These are phyloP conservation scores for Drosophila bunnanda DNA, from an alignment of 2,888 invertebrate species.

Conservation along the genomic window DNA sequence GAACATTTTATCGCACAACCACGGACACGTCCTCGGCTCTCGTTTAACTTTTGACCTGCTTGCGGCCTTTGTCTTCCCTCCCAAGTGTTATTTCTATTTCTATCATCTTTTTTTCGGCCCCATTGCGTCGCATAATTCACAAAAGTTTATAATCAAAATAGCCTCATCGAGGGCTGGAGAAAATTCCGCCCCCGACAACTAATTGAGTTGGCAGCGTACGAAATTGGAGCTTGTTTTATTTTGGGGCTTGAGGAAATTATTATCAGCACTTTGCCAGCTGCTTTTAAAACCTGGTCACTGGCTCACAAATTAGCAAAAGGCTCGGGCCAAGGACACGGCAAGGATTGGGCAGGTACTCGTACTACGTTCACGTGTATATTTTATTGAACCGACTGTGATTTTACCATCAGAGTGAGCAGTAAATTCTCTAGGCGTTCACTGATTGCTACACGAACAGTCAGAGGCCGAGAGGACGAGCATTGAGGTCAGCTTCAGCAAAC, in stretches of 20 bases:
- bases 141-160: slow-evolving; percentile 61
- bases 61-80: slow-evolving; percentile 25
- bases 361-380: slow-evolving; percentile 57
- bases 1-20: slow-evolving; percentile 57
- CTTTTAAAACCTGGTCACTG: slow-evolving; percentile 29
- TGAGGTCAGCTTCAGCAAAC: slow-evolving; percentile 65
- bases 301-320: slow-evolving; percentile 60
- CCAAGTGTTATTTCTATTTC: slow-evolving; percentile 30
- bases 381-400: slow-evolving; percentile 64
- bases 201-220: slow-evolving; percentile 60
- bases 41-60: slow-evolving; percentile 53
- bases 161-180: slow-evolving; percentile 7
- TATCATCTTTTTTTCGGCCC: slow-evolving; percentile 23
- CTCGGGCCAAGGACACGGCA: slow-evolving; percentile 31
- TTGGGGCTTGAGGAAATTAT: slow-evolving; percentile 32
- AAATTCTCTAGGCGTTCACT: slow-evolving; percentile 60
- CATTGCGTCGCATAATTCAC: slow-evolving; percentile 63
- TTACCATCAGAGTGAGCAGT: slow-evolving; percentile 50
- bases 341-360: slow-evolving; percentile 17
- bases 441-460: slow-evolving; percentile 58
- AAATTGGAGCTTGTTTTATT: slow-evolving; percentile 31
- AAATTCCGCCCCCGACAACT: slow-evolving; percentile 36
- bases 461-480: slow-evolving; percentile 18
- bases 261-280: slow-evolving; percentile 38
- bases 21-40: slow-evolving; percentile 48